A percentile compares a stretch with the other conserved stretches of the same genome.
These are phyloP conservation scores for Mus spretus DNA, from an alignment of 2,797 vertebrate species.

Conservation along the genomic window DNA sequence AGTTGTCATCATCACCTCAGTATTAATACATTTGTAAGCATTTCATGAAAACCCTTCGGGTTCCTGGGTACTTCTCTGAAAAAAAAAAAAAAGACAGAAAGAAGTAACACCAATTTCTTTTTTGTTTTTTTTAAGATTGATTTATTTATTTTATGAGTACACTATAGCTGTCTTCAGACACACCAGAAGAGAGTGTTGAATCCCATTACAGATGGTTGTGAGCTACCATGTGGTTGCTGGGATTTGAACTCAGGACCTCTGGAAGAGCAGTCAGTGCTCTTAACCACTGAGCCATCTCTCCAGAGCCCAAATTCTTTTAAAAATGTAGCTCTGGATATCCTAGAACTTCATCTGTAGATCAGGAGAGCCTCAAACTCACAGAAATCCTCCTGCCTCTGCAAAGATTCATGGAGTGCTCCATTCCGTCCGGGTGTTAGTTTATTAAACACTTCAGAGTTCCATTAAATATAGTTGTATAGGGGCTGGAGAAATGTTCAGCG, in stretches of 20 bases:
- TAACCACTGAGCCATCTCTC: too few relatives aligned
- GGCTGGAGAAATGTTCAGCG: background rate
- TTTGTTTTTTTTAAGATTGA: too few relatives aligned
- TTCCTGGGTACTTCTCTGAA: conserved; percentile 2
- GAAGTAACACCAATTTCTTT: background rate
- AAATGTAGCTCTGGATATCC: background rate
- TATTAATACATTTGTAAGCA: background rate
- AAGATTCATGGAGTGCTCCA: background rate
- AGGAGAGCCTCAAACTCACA: background rate
- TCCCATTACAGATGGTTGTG: too few relatives aligned
- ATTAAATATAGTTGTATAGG: background rate
- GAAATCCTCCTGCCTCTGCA: background rate
- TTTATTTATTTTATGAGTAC: too few relatives aligned
- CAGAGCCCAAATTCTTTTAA: background rate
- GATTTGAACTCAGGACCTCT: too few relatives aligned
- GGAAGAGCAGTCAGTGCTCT: too few relatives aligned
- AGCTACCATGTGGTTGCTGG: too few relatives aligned
- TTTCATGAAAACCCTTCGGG: background rate
- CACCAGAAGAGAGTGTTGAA: too few relatives aligned
- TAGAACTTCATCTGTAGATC: background rate
- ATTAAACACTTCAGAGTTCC: background rate
- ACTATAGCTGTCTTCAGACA: too few relatives aligned
- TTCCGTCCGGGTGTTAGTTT: background rate
- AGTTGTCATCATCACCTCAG: background rate
- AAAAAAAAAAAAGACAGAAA: background rate